phyloP scores from a whole-genome alignment of 1,140 invertebrate genomes.

The Antheraea mylitta region DNA sequence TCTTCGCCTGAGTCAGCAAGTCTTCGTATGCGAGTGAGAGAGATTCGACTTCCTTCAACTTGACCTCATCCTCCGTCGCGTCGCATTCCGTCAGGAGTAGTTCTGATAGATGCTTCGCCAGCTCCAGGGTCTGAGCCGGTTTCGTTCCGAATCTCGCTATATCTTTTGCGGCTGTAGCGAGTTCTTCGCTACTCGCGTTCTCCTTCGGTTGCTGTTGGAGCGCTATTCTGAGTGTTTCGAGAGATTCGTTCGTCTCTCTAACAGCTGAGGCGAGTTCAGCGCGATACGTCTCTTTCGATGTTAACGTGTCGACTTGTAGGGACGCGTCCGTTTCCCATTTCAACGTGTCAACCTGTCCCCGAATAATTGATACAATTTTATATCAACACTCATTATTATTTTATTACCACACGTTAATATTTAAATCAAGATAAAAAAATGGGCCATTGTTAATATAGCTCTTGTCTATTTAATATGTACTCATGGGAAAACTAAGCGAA shows the following conservation, averaged over 20 bases:
- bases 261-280: constrained; percentile 86
- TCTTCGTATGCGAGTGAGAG: constrained; percentile 84
- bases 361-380: too few relatives aligned
- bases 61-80: constrained; percentile 82
- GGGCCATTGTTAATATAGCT: too few relatives aligned
- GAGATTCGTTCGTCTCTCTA: constrained; percentile 56
- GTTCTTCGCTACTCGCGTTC: constrained; percentile 53
- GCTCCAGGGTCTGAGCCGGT: constrained; percentile 79
- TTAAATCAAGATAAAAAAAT: too few relatives aligned
- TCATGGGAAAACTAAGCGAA: too few relatives aligned
- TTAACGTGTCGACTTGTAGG: constrained; percentile 90
- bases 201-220: constrained; percentile 54
- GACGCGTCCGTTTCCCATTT: constrained; percentile 87
- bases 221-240: constrained; percentile 53
- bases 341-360: constrained; percentile 85
- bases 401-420: too few relatives aligned
- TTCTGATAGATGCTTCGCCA: constrained; percentile 88
- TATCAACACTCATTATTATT: too few relatives aligned
- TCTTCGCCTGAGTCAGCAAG: constrained; percentile 84
- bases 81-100: constrained; percentile 87
- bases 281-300: constrained; percentile 88
- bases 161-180: constrained; percentile 66
- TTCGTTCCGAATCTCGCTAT: constrained; percentile 69
- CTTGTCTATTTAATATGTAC: too few relatives aligned
- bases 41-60: constrained; percentile 82